These are phyloP conservation scores for Hormaphis cornu DNA, from an alignment of 1,140 invertebrate species.

Conservation along the genomic window DNA sequence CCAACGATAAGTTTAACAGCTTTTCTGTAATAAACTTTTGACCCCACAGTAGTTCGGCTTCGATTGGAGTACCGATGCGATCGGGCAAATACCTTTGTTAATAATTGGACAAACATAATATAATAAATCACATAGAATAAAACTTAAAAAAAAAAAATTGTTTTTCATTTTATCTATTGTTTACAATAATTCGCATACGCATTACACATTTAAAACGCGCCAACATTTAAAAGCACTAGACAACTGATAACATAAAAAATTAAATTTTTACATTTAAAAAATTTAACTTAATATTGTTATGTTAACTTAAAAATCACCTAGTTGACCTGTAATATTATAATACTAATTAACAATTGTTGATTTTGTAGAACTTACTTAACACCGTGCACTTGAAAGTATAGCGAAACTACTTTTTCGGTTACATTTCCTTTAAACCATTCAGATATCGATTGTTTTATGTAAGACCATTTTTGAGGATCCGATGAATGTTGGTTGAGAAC, in stretches of 20 bases:
- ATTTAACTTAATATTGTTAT: too few species aligned
- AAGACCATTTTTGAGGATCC: conserved; percentile 42
- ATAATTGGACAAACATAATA: neutral
- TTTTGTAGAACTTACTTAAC: conserved; percentile 36
- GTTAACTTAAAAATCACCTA: too few species aligned
- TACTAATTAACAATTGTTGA: too few species aligned
- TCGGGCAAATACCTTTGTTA: neutral
- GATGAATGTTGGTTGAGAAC: conserved; percentile 43
- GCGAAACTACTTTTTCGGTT: conserved; percentile 46
- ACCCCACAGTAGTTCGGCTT: conserved; percentile 43
- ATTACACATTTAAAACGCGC: too few species aligned
- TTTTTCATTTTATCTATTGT: neutral
- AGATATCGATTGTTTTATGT: conserved; percentile 41
- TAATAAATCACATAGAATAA: neutral
- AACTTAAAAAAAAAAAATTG: neutral
- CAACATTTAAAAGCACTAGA: too few species aligned
- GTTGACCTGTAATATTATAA: too few species aligned
- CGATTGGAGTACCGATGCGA: conserved; percentile 3
- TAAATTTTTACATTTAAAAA: too few species aligned
- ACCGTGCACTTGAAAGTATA: conserved; percentile 45
- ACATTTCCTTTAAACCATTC: neutral
- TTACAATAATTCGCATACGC: too few species aligned
- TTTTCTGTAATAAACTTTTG: conserved; percentile 49
- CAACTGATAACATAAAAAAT: too few species aligned
- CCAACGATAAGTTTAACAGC: conserved; percentile 60